Evolutionary conservation across 2,797 vertebrate species (phyloP).

Genomic region (Muscicapa striata): DNA sequence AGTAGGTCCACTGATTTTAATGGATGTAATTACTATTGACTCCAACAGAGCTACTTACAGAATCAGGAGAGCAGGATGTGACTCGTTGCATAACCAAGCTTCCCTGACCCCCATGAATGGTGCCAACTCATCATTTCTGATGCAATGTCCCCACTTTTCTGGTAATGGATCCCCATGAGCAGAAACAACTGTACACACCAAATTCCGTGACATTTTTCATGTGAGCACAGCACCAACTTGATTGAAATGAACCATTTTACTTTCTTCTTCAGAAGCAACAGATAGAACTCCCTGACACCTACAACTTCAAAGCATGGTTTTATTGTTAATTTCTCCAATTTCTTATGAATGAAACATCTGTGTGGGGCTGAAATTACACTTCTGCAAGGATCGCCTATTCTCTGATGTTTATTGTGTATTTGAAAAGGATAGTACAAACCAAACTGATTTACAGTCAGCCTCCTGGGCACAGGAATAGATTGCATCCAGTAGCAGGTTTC

Average conservation of each 20-base stretch:
- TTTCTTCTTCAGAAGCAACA: neutral
- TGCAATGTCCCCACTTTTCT: neutral
- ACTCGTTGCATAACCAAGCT: conserved; percentile 44
- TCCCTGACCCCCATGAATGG: conserved; percentile 14
- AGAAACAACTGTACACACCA: neutral
- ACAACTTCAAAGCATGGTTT: neutral
- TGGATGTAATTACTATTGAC: conserved; percentile 23
- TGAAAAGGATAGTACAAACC: neutral
- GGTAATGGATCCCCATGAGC: neutral
- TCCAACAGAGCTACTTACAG: neutral
- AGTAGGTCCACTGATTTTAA: conserved; percentile 59
- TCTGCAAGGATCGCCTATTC: neutral
- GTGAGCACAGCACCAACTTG: neutral
- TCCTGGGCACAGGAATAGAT: neutral
- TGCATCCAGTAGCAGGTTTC: neutral
- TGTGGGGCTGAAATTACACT: neutral
- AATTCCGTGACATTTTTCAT: neutral
- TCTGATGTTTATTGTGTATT: neutral
- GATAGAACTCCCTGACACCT: neutral
- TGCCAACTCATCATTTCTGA: conserved; percentile 32
- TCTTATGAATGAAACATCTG: neutral
- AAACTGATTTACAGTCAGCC: neutral
- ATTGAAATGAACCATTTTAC: neutral
- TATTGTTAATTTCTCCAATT: neutral
- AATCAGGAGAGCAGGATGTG: conserved; percentile 47